phyloP scores from a whole-genome alignment of 2,797 vertebrate species.

The Manis javanica region DNA sequence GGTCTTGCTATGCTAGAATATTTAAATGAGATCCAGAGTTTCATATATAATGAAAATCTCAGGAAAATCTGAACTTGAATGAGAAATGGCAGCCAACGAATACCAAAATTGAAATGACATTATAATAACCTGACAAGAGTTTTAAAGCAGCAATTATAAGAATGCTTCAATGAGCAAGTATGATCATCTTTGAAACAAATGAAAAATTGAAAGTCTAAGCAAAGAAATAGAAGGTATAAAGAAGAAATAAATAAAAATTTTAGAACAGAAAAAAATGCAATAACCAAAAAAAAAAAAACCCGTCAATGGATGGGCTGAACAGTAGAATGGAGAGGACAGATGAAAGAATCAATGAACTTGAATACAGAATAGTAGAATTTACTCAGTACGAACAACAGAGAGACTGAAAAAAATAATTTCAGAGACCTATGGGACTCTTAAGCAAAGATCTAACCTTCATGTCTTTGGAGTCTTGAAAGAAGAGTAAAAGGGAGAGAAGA shows the following conservation, averaged over 20 bases:
- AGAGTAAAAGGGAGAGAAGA: not conserved
- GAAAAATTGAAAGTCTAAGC: not conserved
- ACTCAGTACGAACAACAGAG: not conserved
- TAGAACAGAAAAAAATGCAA: not conserved
- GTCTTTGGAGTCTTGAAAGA: not conserved
- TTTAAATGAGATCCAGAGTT: not conserved
- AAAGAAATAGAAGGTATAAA: not conserved
- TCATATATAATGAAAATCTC: not conserved
- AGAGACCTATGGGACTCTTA: not conserved
- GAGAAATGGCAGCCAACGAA: not conserved
- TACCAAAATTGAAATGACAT: not conserved
- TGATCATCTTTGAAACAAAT: not conserved
- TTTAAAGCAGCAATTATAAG: not conserved
- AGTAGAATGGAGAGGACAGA: not conserved
- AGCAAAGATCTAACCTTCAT: not conserved
- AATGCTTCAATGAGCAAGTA: not conserved
- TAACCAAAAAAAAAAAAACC: not conserved
- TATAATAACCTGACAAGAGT: not conserved
- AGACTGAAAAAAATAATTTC: not conserved
- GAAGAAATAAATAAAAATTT: not conserved
- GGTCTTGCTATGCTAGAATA: not conserved
- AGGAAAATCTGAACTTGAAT: not conserved
- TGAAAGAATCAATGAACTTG: not conserved
- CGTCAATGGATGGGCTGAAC: not conserved
- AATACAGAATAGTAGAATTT: not conserved